Evolutionary conservation across 1,140 invertebrate species (phyloP).

Genomic region (Microplitis demolitor): DNA sequence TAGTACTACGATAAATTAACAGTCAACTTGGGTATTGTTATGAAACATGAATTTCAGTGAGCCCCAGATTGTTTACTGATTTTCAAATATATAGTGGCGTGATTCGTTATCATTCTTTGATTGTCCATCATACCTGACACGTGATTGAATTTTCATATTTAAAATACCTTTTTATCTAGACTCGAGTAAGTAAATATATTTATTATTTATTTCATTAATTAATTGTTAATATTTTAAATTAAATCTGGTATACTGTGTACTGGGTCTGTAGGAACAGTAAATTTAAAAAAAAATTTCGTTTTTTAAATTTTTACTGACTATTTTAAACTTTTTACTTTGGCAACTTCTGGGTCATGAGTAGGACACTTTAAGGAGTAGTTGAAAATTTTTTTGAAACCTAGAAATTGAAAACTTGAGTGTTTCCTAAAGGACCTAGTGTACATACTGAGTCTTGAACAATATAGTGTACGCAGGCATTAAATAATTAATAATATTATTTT

Average conservation of each 20-base stretch:
- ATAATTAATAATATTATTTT: neutral
- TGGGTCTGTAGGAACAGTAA: neutral
- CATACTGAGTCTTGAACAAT: no score
- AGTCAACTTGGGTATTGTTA: neutral
- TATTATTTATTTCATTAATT: neutral
- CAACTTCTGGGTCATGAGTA: no score
- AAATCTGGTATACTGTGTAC: no score
- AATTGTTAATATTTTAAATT: no score
- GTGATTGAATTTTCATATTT: neutral
- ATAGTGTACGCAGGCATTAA: no score
- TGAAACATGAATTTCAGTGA: conserved; percentile 5
- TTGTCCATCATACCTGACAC: neutral
- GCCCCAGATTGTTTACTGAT: neutral
- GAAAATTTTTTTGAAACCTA: no score
- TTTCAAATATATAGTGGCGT: neutral
- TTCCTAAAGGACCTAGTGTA: no score
- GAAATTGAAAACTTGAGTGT: no score
- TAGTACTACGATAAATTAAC: no score
- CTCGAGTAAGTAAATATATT: neutral
- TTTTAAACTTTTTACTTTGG: no score
- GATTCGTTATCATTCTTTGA: neutral
- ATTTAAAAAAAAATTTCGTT: neutral
- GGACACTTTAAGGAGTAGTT: no score
- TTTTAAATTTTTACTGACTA: neutral
- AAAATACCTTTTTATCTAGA: neutral